These are phyloP conservation scores for Pseudomyrmex sp. DNA, from an alignment of 1,140 invertebrate species.

Conservation along the genomic window DNA sequence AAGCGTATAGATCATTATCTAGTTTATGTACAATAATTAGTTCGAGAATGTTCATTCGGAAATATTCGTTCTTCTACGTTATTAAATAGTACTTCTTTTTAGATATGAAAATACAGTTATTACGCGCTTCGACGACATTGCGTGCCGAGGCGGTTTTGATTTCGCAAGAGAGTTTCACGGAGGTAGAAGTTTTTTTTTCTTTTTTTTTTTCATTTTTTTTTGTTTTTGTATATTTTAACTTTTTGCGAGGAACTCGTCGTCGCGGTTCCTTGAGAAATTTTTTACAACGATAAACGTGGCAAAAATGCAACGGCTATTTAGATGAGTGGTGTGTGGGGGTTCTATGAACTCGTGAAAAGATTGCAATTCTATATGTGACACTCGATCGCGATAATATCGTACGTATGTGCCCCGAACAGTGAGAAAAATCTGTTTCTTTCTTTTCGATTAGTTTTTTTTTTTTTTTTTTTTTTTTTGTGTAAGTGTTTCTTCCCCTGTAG, in stretches of 20 bases:
- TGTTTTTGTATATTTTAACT: not conserved
- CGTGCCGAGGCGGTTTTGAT: not conserved
- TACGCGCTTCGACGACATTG: slow-evolving; percentile 1
- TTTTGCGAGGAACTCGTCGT: not conserved
- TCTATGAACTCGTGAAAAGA: not conserved
- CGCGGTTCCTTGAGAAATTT: not conserved
- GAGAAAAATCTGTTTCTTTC: not conserved
- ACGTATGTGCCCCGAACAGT: not conserved
- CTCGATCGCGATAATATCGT: slow-evolving; percentile 7
- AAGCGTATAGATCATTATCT: not conserved
- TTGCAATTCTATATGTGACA: not conserved
- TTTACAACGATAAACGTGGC: not conserved
- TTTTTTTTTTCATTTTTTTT: not conserved
- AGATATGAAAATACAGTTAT: slow-evolving; percentile 4
- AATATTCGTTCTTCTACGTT: slow-evolving; percentile 30
- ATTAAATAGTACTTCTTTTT: slow-evolving; percentile 51
- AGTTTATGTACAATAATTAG: slow-evolving; percentile 24
- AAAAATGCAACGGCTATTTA: slow-evolving; percentile 37
- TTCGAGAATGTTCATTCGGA: slow-evolving; percentile 19
- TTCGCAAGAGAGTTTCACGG: slow-evolving; percentile 1
- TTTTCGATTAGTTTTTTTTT: not conserved
- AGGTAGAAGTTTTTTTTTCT: not conserved
- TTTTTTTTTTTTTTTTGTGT: too few species aligned
- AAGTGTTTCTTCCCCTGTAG: too few species aligned
- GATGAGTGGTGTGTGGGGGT: slow-evolving; percentile 8